Evolutionary conservation across 2,797 vertebrate species (phyloP).

Genomic region (Myotis planiceps): DNA sequence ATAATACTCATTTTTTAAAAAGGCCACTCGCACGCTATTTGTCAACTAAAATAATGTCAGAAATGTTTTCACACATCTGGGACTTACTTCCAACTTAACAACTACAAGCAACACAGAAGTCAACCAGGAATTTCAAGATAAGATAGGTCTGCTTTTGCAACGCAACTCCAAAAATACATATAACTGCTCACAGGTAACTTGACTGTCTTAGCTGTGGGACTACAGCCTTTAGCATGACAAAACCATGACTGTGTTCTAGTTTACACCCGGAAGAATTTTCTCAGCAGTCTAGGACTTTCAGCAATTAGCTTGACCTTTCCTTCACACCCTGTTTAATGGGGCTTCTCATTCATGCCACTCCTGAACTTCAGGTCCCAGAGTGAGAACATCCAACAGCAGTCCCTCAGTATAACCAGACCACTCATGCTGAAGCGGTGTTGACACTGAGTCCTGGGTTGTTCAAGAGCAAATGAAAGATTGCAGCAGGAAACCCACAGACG

Average conservation of each 20-base stretch:
- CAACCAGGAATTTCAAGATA: neutral
- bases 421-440: neutral
- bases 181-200: neutral
- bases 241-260: too few species aligned
- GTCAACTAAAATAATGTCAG: conserved; percentile 67
- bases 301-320: neutral
- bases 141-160: conserved; percentile 30
- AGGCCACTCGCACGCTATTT: conserved; percentile 15
- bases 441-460: neutral
- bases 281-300: neutral
- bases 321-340: neutral
- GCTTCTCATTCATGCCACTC: neutral
- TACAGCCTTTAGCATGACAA: neutral
- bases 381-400: neutral
- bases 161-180: neutral
- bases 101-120: neutral
- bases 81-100: conserved; percentile 44
- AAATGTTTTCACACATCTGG: conserved; percentile 64
- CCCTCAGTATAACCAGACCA: neutral
- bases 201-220: neutral
- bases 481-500: neutral
- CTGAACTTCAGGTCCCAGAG: neutral
- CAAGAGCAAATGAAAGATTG: neutral
- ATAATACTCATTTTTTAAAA: conserved; percentile 64
- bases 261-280: neutral